phyloP scores from a whole-genome alignment of 2,797 vertebrate genomes.

The Nothura maculosa region DNA sequence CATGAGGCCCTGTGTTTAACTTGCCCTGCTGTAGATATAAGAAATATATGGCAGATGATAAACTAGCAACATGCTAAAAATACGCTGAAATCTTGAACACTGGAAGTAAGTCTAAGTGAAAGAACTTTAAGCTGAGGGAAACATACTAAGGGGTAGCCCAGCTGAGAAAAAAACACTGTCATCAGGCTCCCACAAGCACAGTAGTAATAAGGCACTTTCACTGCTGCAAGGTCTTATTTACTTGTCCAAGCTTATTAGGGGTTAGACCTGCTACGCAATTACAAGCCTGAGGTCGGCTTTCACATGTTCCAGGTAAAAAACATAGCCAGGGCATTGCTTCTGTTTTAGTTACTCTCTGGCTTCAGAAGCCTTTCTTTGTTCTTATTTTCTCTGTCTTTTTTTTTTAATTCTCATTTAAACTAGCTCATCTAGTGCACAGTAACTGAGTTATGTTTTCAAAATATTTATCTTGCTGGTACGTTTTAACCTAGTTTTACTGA shows the following conservation, averaged over 20 bases:
- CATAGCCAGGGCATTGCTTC: background rate
- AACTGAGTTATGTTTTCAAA: background rate
- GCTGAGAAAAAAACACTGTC: conserved; percentile 25
- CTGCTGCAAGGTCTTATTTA: conserved; percentile 29
- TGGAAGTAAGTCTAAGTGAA: conserved; percentile 33
- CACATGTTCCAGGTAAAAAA: conserved; percentile 3
- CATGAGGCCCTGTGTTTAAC: background rate
- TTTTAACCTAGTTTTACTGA: conserved; percentile 26
- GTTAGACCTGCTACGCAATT: background rate
- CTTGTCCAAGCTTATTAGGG: conserved; percentile 43
- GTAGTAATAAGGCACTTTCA: background rate
- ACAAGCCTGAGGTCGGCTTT: conserved; percentile 30
- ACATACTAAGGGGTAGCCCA: background rate
- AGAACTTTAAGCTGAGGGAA: conserved; percentile 27
- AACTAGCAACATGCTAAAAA: conserved; percentile 57
- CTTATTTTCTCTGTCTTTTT: background rate
- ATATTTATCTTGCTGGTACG: background rate
- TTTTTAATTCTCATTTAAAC: background rate
- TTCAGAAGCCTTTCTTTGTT: background rate
- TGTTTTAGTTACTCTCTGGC: background rate
- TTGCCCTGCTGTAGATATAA: background rate
- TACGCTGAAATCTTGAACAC: conserved; percentile 19
- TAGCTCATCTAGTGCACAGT: background rate
- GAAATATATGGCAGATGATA: conserved; percentile 28
- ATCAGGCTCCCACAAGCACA: background rate